A percentile compares a stretch with the other conserved stretches of the same genome.
Conservation (phyloP, 1,140 invertebrate genomes). For the Drosophila insularis region DNA sequence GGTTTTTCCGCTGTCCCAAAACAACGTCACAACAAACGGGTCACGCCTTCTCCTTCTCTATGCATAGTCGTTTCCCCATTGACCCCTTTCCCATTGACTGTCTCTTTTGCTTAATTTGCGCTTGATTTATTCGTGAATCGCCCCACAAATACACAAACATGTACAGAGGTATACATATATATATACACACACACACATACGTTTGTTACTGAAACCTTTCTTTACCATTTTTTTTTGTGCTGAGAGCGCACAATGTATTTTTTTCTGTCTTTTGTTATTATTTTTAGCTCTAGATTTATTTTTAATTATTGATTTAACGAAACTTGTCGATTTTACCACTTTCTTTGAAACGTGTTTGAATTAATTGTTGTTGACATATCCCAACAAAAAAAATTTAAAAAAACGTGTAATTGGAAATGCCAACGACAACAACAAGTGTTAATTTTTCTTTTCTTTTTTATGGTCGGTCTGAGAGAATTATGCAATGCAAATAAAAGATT, state of each 20-base stretch:
- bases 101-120: conserved; percentile 54
- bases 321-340: conserved; percentile 27
- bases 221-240: background rate
- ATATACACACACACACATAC: conserved; percentile 18
- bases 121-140: conserved; percentile 59
- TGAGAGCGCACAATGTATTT: conserved; percentile 26
- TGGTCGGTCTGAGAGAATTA: background rate
- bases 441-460: conserved; percentile 4
- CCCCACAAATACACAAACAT: conserved; percentile 19
- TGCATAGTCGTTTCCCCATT: background rate
- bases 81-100: conserved; percentile 1
- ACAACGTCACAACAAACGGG: background rate
- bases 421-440: conserved; percentile 35
- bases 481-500: background rate
- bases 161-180: no score
- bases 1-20: conserved; percentile 54
- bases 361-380: background rate
- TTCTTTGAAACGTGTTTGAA: conserved; percentile 31
- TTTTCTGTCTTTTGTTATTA: conserved; percentile 33
- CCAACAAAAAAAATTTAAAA: background rate
- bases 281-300: conserved; percentile 66
- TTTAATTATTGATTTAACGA: conserved; percentile 65
- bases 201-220: background rate
- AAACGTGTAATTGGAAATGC: background rate
- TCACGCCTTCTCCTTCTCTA: background rate